Evolutionary conservation across 2,113 vertebrate species (phyloP), one percentile per base, ranked within the genome.

Genomic region (Colaptes auratus): DNA sequence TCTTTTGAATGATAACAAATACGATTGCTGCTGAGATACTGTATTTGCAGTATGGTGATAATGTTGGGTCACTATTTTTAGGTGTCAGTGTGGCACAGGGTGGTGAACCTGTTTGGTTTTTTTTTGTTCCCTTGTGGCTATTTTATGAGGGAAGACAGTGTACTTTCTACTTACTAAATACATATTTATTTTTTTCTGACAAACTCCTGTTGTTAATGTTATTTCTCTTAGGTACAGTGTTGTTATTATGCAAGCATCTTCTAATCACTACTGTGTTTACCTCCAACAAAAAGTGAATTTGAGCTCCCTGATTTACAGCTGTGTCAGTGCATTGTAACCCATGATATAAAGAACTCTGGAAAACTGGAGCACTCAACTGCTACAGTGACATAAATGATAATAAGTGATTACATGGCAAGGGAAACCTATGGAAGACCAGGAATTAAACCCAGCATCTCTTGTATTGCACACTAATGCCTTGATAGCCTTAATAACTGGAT

Each of bases 401-500:
- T 69, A 78, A 88, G 77, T 67, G 86, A 86, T 86, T 85, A 53
- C 42, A 35, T 48, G 33, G 59, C 72, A 59, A 12, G 7, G 30
- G 27, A 95, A 76, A 75, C 52, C 78, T 6, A 0, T 77, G 74
- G 52, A 92, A 87, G 63, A 82, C 50, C 75, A 73, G 64, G 74
- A 93, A 66, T 91, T 95, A 88, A 91, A 69, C 24, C 24, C 66
- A 59, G 19, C 33, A 74, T 82, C 74, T 75, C 84, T 81, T 90
- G 14, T 61, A 63, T 71, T 82, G 55, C 78, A 80, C 39, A n/a
- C 56, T 82, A 46, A 84, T 24, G 74, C 35, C 19, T 73, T 90
- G 85, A 92, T 80, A 92, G 35, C 67, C 82, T 89, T 94, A 90
- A 66, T 92, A 89, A 85, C 74, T 75, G 50, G 65, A 88, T 94